Percentiles rank a stretch among this genome's conserved stretches.
phyloP scores from a whole-genome alignment of 2,888 invertebrate species.

The Malthinus flaveolus region DNA sequence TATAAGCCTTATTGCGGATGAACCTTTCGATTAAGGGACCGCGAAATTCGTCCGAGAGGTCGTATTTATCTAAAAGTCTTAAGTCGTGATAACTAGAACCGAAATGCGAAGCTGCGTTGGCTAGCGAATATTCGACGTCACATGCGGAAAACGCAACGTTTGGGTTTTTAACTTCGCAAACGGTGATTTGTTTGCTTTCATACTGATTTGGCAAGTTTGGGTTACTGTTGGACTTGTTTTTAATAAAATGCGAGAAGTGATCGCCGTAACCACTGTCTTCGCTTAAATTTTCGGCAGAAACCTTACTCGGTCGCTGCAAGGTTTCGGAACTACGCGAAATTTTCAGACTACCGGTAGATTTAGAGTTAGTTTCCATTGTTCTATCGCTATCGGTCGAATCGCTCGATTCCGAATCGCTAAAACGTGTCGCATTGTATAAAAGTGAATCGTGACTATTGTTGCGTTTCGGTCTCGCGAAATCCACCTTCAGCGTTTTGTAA shows the following conservation, averaged over 20 bases:
- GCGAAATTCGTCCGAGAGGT: conserved; percentile 34
- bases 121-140: conserved; percentile 43
- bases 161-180: conserved; percentile 25
- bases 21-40: conserved; percentile 46
- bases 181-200: conserved; percentile 36
- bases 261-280: conserved; percentile 81
- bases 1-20: conserved; percentile 36
- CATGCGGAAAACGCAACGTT: conserved; percentile 46
- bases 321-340: conserved; percentile 55
- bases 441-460: conserved; percentile 35
- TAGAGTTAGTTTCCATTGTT: conserved; percentile 44
- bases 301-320: conserved; percentile 52
- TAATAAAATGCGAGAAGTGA: conserved; percentile 46
- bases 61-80: conserved; percentile 45
- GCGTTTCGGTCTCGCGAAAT: conserved; percentile 37
- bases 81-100: conserved; percentile 54
- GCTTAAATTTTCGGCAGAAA: conserved; percentile 76
- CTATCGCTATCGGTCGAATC: conserved; percentile 46
- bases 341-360: conserved; percentile 51
- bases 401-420: conserved; percentile 55
- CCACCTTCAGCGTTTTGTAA: conserved; percentile 47
- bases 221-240: conserved; percentile 54
- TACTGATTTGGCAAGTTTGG: conserved; percentile 47
- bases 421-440: conserved; percentile 43
- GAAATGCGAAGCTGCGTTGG: conserved; percentile 50